Conservation (phyloP, 2,888 invertebrate species). For the Drosophila neoperkinsi region DNA sequence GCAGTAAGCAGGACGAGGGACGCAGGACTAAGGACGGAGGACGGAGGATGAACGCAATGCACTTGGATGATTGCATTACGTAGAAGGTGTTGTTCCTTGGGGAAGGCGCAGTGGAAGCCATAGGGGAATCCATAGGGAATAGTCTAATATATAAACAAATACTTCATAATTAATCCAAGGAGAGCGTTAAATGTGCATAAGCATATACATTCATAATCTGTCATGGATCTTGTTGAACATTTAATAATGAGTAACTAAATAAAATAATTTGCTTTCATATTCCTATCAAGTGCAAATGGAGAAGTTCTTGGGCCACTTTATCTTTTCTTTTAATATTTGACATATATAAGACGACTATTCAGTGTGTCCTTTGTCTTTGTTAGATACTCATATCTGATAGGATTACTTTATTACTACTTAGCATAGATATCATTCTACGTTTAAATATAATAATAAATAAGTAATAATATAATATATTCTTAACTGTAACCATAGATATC, state of each 20-base stretch:
- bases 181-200: not conserved
- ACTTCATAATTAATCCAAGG: not conserved
- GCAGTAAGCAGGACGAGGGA: constrained; percentile 13
- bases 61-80: constrained; percentile 22
- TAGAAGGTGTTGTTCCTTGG: constrained; percentile 6
- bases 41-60: constrained; percentile 6
- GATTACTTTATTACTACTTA: not conserved
- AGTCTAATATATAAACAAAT: not conserved
- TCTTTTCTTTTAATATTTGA: not conserved
- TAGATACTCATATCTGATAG: too few species aligned
- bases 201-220: not conserved
- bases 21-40: constrained; percentile 1
- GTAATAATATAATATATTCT: too few species aligned
- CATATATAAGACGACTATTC: not conserved
- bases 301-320: not conserved
- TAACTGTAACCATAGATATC: too few species aligned
- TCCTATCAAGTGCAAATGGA: not conserved
- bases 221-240: not conserved
- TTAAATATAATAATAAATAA: too few species aligned
- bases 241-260: not conserved
- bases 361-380: not conserved
- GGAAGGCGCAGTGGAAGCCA: not conserved
- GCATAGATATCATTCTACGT: too few species aligned
- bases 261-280: not conserved
- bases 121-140: not conserved